Conservation (phyloP, 1,140 invertebrate genomes). For the Drosophila chauvacae region DNA sequence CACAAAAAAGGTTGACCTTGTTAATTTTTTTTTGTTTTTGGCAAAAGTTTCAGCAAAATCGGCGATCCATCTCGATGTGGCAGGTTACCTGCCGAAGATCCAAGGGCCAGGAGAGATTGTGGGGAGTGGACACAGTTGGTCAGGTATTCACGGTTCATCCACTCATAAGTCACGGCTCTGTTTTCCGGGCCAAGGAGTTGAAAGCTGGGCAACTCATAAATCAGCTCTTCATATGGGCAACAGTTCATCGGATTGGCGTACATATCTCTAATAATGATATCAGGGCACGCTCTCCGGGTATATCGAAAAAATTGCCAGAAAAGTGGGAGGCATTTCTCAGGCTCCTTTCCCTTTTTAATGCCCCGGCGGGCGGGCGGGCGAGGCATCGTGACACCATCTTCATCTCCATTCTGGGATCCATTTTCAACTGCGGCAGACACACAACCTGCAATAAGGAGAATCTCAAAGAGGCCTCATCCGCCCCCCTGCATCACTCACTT, state of each 20-base stretch:
- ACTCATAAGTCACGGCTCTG: slow-evolving; percentile 73
- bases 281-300: slow-evolving; percentile 20
- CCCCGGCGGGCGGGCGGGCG: slow-evolving; percentile 8
- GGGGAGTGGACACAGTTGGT: slow-evolving; percentile 15
- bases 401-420: slow-evolving; percentile 26
- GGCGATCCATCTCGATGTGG: slow-evolving; percentile 51
- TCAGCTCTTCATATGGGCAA: slow-evolving; percentile 27
- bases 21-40: slow-evolving; percentile 48
- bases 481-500: neutral
- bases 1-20: slow-evolving; percentile 73
- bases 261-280: slow-evolving; percentile 47
- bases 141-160: slow-evolving; percentile 59
- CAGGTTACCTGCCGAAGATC: slow-evolving; percentile 45
- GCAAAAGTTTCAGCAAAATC: slow-evolving; percentile 29
- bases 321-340: slow-evolving; percentile 38
- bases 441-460: slow-evolving; percentile 39
- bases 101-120: slow-evolving; percentile 9
- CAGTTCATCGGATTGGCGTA: neutral
- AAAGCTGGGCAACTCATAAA: slow-evolving; percentile 28
- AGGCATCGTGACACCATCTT: slow-evolving; percentile 71
- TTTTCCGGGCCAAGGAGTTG: slow-evolving; percentile 26
- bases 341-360: slow-evolving; percentile 34
- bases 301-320: slow-evolving; percentile 6
- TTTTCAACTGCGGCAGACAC: slow-evolving; percentile 19
- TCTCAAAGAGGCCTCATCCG: slow-evolving; percentile 20